Base-by-base conservation (phyloP, 2,888 invertebrate genomes). In the Oxycera nigricornis region DNA sequence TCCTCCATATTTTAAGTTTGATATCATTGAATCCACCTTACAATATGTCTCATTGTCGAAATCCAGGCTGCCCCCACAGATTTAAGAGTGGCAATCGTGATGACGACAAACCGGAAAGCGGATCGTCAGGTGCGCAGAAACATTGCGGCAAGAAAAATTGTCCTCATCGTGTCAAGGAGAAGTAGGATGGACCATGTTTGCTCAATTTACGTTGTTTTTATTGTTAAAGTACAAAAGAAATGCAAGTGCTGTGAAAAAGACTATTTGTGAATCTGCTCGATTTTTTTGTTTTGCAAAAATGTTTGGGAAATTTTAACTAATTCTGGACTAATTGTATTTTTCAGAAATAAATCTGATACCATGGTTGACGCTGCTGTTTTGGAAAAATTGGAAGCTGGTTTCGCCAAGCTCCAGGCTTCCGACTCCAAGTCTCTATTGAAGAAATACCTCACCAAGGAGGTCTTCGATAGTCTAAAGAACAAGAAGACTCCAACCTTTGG, bases 401-500 rank as follows among this genome's bases (percentile, higher is more conserved):
- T 89, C 89, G 90, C 91, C 89, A 96, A 95, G 88, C 89, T 96
- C 83, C 90, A 90, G 81, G 92, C 89, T 80, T 94, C 95, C 77
- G 94, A 96, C 87, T 97, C 96, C 86, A 95, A 97, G 88, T 97
- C 97, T 76, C 90, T 98, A 87, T 88, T 98, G 89, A 98, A 97
- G 90, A 97, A 97, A 87, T 94, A 94, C 89, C 91, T 97, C 82
- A 93, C 95, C 85, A 92, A 91, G 88, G 95, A 95, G 83, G 88
- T 96, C 76, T 95, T 97, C 86, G 96, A 97, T 83, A 91, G 90
- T 82, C 90, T 96, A 79, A 97, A 97, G 90, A 92, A 91, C 87
- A 93, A 93, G 90, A 96, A 96, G 88, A 97, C 97, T 77, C 86
- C 85, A 78, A 91, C 92, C 79, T 95, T 97, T 85, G 96, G 95